Evolutionary conservation across 2,888 invertebrate species (phyloP).

Genomic region (Drosophila emarginata): DNA sequence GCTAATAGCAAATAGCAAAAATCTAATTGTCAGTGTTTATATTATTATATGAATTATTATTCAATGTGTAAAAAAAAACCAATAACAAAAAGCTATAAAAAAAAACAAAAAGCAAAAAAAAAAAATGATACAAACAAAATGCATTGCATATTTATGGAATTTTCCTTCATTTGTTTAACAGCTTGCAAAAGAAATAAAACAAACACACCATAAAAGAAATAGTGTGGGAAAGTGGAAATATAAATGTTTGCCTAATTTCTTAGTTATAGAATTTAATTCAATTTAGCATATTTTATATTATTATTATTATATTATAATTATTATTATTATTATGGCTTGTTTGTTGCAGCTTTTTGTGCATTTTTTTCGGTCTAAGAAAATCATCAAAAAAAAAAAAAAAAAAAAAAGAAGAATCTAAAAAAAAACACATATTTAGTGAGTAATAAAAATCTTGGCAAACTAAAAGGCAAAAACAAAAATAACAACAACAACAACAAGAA

Average conservation of each 20-base stretch:
- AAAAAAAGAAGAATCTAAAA: neutral
- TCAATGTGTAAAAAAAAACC: conserved; percentile 63
- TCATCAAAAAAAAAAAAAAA: conserved; percentile 15
- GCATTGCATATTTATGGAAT: conserved; percentile 20
- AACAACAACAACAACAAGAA: conserved; percentile 34
- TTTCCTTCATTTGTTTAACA: conserved; percentile 16
- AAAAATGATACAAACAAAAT: conserved; percentile 13
- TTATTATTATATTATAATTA: conserved; percentile 46
- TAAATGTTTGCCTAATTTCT: conserved; percentile 46
- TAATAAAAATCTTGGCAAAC: conserved; percentile 44
- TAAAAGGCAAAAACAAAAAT: conserved; percentile 40
- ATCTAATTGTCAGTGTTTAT: conserved; percentile 72
- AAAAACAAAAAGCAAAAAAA: conserved; percentile 31
- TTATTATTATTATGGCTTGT: conserved; percentile 77
- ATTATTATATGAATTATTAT: conserved; percentile 66
- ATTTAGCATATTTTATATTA: conserved; percentile 62
- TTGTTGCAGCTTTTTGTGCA: conserved; percentile 82
- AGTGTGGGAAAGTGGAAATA: neutral
- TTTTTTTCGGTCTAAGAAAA: conserved; percentile 57
- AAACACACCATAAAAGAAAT: neutral
- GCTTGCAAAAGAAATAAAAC: conserved; percentile 6
- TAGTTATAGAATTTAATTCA: conserved; percentile 69
- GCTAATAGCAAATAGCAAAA: conserved; percentile 66
- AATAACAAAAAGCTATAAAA: conserved; percentile 22
- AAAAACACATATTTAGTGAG: conserved; percentile 33